Evolutionary conservation across 2,797 vertebrate genomes (phyloP).

Genomic region (Pseudocheirus occidentalis): DNA sequence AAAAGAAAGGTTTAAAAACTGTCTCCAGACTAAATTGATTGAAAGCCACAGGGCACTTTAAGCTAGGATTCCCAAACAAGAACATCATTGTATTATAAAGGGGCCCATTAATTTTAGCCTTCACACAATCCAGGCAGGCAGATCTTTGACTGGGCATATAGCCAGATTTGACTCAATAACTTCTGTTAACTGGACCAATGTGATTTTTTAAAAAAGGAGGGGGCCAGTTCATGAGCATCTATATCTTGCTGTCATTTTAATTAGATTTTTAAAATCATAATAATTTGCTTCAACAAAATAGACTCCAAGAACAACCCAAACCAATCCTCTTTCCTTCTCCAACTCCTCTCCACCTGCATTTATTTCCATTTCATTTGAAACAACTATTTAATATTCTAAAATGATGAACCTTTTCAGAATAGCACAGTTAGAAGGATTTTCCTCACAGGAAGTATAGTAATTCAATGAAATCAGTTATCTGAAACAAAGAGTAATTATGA

Average conservation of each 20-base stretch:
- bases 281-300: too few relatives aligned
- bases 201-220: not conserved
- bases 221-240: slow-evolving; percentile 17
- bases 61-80: slow-evolving; percentile 36
- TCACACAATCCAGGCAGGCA: slow-evolving; percentile 9
- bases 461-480: not conserved
- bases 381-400: not conserved
- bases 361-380: not conserved
- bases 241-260: slow-evolving; percentile 5
- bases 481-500: not conserved
- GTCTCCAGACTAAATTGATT: slow-evolving; percentile 42
- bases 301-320: not conserved
- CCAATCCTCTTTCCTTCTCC: not conserved
- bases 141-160: not conserved
- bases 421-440: not conserved
- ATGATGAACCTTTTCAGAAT: not conserved
- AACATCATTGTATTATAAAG: slow-evolving; percentile 32
- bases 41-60: slow-evolving; percentile 37
- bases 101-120: slow-evolving; percentile 10
- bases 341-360: not conserved
- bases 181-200: slow-evolving; percentile 14
- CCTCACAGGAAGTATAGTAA: not conserved
- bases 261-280: not conserved
- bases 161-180: slow-evolving; percentile 3
- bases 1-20: slow-evolving; percentile 47